Evolutionary conservation across 2,113 vertebrate species (phyloP), one percentile per base, ranked within the genome.

Genomic region (Ctenodactylus gundi): DNA sequence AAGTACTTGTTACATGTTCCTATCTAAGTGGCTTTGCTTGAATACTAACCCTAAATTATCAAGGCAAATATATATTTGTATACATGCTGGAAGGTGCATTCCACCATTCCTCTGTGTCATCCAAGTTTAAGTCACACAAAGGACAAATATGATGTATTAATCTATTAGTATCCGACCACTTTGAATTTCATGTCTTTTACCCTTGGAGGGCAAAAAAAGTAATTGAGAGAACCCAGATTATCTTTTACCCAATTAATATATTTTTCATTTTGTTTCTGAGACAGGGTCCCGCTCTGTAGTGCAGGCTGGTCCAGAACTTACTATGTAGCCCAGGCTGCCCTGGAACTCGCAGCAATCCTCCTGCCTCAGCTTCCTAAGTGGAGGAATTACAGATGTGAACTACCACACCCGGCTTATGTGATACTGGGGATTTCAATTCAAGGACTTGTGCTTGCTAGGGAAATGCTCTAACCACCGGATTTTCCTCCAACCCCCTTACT

Each of bases 71-170:
- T 91, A 70, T 90, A 34, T 84, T 65, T 90, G 67, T 29, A 72
- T 46, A 95, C 49, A 92, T 95, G 76, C 77, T 90, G 77, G 80
- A 96, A 92, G 88, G 7, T 41, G 53, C 18, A 90, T 88, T 67
- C n/a, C 36, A 46, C 92, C 58, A 84, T 81, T 92, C 62, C 44
- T 60, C 60, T 90, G 81, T 92, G 46, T 94, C 93, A 93, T 49
- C 83, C 67, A 87, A 88, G 21, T 81, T 62, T 64, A 89, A 93
- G 27, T 83, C 20, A 10, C 75, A 73, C 11, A 68, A 91, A 29
- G 68, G 60, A 88, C n/a, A 86, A 84, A 72, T 73, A 86, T n/a
- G 23, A 95, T 85, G 55, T 57, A 94, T 4, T 41, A 20, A 72
- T 86, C 58, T 82, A 29, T 81, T 91, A 78, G 82, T 21, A 75